Evolutionary conservation across 2,113 vertebrate species (phyloP).

Genomic region (Petrocephalus zakoni): DNA sequence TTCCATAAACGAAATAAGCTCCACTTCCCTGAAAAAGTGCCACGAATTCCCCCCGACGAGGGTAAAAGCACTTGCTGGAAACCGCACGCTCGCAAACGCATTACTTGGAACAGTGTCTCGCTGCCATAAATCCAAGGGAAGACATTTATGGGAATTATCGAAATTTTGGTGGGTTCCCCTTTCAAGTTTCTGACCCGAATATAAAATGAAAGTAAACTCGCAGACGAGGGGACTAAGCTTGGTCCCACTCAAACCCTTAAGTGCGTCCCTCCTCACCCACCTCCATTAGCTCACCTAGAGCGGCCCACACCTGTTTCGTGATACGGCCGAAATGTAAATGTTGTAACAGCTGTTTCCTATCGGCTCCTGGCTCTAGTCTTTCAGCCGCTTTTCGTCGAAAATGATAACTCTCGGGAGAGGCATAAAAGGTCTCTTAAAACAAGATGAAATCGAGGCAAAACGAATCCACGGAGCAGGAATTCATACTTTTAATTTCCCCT

Average conservation of each 20-base stretch:
- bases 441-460: neutral
- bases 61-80: neutral
- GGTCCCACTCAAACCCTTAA: neutral
- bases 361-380: neutral
- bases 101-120: neutral
- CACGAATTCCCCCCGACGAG: neutral
- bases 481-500: neutral
- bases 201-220: neutral
- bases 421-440: neutral
- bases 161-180: neutral
- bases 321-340: neutral
- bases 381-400: neutral
- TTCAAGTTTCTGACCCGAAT: neutral
- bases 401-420: neutral
- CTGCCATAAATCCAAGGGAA: neutral
- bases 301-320: neutral
- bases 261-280: neutral
- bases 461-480: neutral
- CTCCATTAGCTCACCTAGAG: neutral
- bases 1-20: neutral
- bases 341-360: conserved; percentile 13
- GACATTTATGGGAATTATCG: neutral
- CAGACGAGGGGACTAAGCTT: neutral
- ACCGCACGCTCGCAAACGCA: neutral
- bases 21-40: neutral